phyloP scores from a whole-genome alignment of 1,140 invertebrate genomes.

The Lanistes nyassanus region DNA sequence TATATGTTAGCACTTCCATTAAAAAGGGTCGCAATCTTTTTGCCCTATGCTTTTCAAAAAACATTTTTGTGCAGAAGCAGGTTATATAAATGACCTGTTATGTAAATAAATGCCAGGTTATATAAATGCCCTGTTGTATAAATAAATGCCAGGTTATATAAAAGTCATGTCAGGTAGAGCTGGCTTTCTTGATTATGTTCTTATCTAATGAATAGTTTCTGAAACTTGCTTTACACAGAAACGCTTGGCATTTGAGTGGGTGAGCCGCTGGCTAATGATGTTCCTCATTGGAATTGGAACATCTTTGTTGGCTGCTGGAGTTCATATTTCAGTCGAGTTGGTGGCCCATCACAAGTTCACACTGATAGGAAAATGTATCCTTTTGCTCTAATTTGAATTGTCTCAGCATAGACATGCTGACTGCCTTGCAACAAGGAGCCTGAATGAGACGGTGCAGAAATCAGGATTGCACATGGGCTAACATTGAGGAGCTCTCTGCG shows the following conservation, averaged over 20 bases:
- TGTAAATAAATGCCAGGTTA: too few relatives aligned
- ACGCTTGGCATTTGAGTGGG: slow-evolving; percentile 44
- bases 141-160: too few relatives aligned
- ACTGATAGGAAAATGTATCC: slow-evolving; percentile 69
- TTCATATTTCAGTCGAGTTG: slow-evolving; percentile 91
- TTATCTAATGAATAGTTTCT: too few relatives aligned
- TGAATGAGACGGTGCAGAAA: not conserved
- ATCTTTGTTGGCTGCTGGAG: slow-evolving; percentile 86
- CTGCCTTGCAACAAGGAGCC: not conserved
- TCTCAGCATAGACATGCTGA: not conserved
- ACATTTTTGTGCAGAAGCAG: too few relatives aligned
- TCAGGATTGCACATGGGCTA: not conserved
- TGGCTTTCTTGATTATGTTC: too few relatives aligned
- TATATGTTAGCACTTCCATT: too few relatives aligned
- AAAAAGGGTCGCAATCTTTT: too few relatives aligned
- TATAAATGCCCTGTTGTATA: too few relatives aligned
- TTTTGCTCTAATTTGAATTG: slow-evolving; percentile 62
- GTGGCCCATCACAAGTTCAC: slow-evolving; percentile 86
- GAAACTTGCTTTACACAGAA: slow-evolving; percentile 36
- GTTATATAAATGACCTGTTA: too few relatives aligned
- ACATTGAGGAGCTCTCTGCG: too few relatives aligned
- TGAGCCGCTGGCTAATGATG: slow-evolving; percentile 88
- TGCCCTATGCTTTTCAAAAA: too few relatives aligned
- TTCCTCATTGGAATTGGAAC: slow-evolving; percentile 92
- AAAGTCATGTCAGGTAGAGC: too few relatives aligned